Evolutionary conservation across 2,888 invertebrate genomes (phyloP).

Genomic region (Teinopalpus imperialis): DNA sequence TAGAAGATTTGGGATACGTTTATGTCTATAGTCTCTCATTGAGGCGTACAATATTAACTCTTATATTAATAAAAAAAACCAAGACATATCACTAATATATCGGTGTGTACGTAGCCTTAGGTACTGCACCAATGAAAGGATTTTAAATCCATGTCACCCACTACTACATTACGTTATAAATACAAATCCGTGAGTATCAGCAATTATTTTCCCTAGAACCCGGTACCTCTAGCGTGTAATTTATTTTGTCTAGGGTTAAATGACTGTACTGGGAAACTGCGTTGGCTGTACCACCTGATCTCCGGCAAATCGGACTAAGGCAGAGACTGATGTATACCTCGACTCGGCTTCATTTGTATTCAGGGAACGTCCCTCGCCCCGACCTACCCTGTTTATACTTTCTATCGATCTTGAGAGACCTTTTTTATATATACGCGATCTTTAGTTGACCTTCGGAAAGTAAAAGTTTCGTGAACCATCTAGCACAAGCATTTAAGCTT

Average conservation of each 20-base stretch:
- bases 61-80: too few species aligned
- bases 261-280: not conserved
- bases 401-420: conserved; percentile 15
- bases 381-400: conserved; percentile 27
- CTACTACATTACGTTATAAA: too few species aligned
- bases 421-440: conserved; percentile 12
- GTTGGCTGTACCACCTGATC: conserved; percentile 17
- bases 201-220: not conserved
- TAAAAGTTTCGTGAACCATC: too few species aligned
- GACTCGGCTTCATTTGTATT: conserved; percentile 28
- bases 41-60: too few species aligned
- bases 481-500: too few species aligned
- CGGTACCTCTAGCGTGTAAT: conserved; percentile 4
- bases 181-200: too few species aligned
- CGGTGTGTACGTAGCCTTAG: too few species aligned
- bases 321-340: conserved; percentile 25
- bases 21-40: too few species aligned
- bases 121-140: too few species aligned
- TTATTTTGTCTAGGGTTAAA: conserved; percentile 19
- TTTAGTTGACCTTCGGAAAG: conserved; percentile 20
- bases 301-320: conserved; percentile 15
- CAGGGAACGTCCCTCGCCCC: conserved; percentile 23
- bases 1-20: too few species aligned
- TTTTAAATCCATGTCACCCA: too few species aligned
- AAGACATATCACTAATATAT: too few species aligned